Evolutionary conservation across 2,888 invertebrate genomes (phyloP).

Genomic region (Argyra leucocephala): DNA sequence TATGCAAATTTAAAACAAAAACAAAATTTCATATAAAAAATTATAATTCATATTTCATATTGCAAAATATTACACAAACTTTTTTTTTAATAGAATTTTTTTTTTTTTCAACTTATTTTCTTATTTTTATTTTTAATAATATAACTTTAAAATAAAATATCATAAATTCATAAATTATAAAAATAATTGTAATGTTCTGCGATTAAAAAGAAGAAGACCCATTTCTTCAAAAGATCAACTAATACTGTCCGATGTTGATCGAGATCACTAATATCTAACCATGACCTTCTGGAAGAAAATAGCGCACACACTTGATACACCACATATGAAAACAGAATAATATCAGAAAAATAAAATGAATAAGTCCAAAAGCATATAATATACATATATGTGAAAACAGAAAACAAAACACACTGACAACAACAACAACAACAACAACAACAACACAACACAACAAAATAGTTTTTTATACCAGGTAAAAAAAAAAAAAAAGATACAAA

Average conservation of each 20-base stretch:
- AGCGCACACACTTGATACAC: constrained; percentile 37
- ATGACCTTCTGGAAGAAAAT: constrained; percentile 42
- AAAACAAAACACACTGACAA: no score
- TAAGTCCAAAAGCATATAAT: background rate
- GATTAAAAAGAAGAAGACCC: constrained; percentile 31
- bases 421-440: background rate
- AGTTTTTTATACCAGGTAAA: background rate
- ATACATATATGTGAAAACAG: background rate
- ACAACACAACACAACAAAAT: background rate
- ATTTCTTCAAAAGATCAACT: constrained; percentile 40
- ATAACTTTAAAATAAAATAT: no score
- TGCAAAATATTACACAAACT: no score
- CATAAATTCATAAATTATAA: constrained; percentile 14
- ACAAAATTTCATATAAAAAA: no score
- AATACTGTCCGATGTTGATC: constrained; percentile 36
- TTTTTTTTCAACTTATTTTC: no score
- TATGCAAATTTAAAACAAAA: no score
- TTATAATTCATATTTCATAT: no score
- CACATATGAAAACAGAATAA: background rate
- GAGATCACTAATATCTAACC: constrained; percentile 41
- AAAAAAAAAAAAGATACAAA: background rate
- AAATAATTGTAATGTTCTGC: constrained; percentile 22
- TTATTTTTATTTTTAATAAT: no score
- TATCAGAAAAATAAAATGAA: background rate
- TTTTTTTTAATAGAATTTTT: no score